Evolutionary conservation across 2,888 invertebrate species (phyloP).

Genomic region (Bellardia pandia): DNA sequence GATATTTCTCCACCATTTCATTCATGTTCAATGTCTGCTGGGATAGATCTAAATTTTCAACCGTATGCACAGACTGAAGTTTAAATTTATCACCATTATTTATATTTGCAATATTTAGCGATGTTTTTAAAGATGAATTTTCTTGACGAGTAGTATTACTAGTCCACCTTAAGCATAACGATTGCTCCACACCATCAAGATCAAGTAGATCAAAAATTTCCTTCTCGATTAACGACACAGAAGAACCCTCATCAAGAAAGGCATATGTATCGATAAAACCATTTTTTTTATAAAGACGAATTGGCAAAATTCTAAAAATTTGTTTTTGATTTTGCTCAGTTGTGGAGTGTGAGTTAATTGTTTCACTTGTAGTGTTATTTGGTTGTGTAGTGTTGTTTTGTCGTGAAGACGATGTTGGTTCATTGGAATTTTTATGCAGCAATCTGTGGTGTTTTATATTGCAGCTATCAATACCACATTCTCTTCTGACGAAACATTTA

Average conservation of each 20-base stretch:
- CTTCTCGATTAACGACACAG: neutral
- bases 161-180: slow-evolving; percentile 24
- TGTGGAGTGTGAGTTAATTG: neutral
- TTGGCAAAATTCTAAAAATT: slow-evolving; percentile 4
- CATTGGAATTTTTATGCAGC: slow-evolving; percentile 13
- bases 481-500: neutral
- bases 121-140: slow-evolving; percentile 16
- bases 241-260: slow-evolving; percentile 16
- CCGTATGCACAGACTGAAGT: slow-evolving; percentile 1
- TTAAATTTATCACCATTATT: neutral
- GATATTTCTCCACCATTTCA: slow-evolving; percentile 5
- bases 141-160: slow-evolving; percentile 39
- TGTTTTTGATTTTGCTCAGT: neutral
- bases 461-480: neutral
- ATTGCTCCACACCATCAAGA: slow-evolving; percentile 3
- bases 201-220: slow-evolving; percentile 8
- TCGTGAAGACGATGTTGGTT: slow-evolving; percentile 2
- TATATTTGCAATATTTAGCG: slow-evolving; percentile 17
- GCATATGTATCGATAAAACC: slow-evolving; percentile 21
- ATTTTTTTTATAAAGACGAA: neutral
- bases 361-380: slow-evolving; percentile 10
- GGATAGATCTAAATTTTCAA: neutral
- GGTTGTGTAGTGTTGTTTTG: slow-evolving; percentile 16
- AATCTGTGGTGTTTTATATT: neutral
- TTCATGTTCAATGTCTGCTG: slow-evolving; percentile 10